These are phyloP conservation scores for Ectobius pallidus DNA, from an alignment of 2,888 invertebrate species.

Conservation along the genomic window DNA sequence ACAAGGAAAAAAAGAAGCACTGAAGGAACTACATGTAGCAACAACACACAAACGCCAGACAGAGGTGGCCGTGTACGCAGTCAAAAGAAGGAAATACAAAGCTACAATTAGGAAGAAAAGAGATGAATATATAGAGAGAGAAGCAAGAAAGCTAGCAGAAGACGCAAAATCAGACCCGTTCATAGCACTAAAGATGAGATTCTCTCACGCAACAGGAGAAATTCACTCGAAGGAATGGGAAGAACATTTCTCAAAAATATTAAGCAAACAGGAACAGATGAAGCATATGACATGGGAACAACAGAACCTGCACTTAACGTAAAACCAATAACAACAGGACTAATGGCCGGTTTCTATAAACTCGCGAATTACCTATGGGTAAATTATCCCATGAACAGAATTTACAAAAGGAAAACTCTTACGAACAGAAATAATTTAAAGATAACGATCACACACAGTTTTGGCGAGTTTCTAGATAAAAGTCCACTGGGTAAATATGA, in stretches of 20 bases:
- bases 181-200: neutral
- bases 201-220: neutral
- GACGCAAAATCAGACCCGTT: conserved; percentile 1
- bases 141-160: too few species aligned
- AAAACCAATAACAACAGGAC: neutral
- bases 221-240: neutral
- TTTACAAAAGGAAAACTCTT: too few species aligned
- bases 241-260: neutral
- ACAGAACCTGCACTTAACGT: neutral
- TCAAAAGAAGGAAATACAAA: too few species aligned
- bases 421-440: too few species aligned
- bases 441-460: too few species aligned
- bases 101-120: too few species aligned
- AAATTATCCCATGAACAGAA: too few species aligned
- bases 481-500: too few species aligned
- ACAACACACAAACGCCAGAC: neutral
- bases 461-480: too few species aligned
- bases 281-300: neutral
- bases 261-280: neutral
- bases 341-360: too few species aligned
- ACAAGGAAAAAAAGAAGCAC: neutral
- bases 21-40: neutral
- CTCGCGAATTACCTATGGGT: too few species aligned
- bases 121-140: neutral
- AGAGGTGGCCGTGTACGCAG: neutral